These are phyloP conservation scores for Tetropium fuscum DNA, from an alignment of 2,888 invertebrate genomes.

Conservation along the genomic window DNA sequence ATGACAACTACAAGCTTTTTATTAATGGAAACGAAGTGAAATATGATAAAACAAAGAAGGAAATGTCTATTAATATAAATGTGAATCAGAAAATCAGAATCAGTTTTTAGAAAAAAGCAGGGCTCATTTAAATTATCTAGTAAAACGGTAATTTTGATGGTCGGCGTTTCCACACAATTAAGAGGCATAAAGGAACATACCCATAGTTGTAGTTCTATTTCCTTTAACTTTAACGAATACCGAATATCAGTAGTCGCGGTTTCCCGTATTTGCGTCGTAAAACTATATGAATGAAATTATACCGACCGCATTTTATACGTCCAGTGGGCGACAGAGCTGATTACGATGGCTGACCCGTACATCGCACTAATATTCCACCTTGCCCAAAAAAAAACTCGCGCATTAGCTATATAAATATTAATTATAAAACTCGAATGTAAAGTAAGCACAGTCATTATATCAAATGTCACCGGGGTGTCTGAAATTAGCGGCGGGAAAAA, in stretches of 20 bases:
- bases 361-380: constrained; percentile 14
- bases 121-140: no score
- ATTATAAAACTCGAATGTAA: constrained; percentile 48
- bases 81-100: no score
- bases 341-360: constrained; percentile 15
- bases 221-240: neutral
- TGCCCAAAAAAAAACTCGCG: constrained; percentile 19
- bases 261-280: neutral
- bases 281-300: constrained; percentile 18
- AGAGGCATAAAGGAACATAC: no score
- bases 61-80: no score
- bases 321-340: constrained; percentile 20
- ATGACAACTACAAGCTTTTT: no score
- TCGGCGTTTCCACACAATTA: no score
- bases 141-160: no score
- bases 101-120: no score
- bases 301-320: constrained; percentile 15
- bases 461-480: constrained; percentile 54
- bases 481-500: constrained; percentile 49
- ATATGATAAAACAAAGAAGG: no score
- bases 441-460: constrained; percentile 51
- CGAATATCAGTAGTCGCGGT: neutral
- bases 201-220: no score
- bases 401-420: constrained; percentile 49
- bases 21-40: no score